These are phyloP conservation scores for Calephelis virginiensis DNA, from an alignment of 1,140 invertebrate genomes.

Conservation along the genomic window DNA sequence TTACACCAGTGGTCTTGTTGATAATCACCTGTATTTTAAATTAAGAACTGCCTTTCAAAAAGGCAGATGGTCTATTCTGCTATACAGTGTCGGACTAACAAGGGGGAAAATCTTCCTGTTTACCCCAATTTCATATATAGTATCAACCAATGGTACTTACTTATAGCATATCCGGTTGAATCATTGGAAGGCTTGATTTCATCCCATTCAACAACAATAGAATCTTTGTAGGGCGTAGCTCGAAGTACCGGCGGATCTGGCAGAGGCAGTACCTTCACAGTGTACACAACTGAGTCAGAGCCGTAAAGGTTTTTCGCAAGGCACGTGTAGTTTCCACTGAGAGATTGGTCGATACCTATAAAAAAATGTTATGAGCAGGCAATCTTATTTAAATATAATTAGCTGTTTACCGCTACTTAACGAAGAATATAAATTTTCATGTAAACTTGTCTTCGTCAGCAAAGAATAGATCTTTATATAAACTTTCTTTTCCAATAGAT, in stretches of 20 bases:
- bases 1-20: too few relatives aligned
- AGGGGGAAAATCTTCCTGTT: too few relatives aligned
- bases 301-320: conserved; percentile 90
- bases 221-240: conserved; percentile 82
- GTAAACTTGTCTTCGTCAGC: too few relatives aligned
- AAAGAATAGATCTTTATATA: too few relatives aligned
- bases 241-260: conserved; percentile 83
- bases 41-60: too few relatives aligned
- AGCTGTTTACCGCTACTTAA: too few relatives aligned
- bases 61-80: too few relatives aligned
- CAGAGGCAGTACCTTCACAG: conserved; percentile 86
- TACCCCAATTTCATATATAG: background rate
- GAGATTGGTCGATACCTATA: conserved; percentile 78
- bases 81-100: too few relatives aligned
- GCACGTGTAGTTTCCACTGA: conserved; percentile 92
- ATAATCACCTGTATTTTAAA: too few relatives aligned
- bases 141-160: conserved; percentile 41
- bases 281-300: conserved; percentile 88
- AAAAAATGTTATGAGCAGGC: background rate
- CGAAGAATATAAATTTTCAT: too few relatives aligned
- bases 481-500: too few relatives aligned
- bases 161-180: conserved; percentile 48
- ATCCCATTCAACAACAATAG: conserved; percentile 82
- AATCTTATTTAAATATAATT: too few relatives aligned
- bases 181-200: conserved; percentile 52